Conservation (phyloP, 2,888 invertebrate species). For the Drosophila limbata region DNA sequence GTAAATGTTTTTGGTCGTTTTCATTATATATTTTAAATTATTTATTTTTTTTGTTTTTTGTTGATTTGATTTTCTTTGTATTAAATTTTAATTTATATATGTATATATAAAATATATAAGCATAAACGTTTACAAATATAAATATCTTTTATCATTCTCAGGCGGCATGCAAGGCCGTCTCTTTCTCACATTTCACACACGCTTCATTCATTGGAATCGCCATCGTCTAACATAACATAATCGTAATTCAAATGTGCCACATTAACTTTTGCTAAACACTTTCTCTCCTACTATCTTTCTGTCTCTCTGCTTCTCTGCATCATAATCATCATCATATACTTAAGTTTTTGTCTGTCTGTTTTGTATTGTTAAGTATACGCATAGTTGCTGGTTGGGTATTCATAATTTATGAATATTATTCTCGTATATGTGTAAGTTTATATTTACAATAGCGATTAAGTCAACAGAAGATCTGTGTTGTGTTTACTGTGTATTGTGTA, state of each 20-base stretch:
- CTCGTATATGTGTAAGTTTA: conserved; percentile 47
- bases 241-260: conserved; percentile 47
- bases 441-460: conserved; percentile 74
- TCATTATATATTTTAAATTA: conserved; percentile 57
- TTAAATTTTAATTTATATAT: conserved; percentile 61
- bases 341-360: conserved; percentile 27
- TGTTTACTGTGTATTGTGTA: conserved; percentile 40
- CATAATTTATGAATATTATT: conserved; percentile 42
- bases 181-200: conserved; percentile 37
- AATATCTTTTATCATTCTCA: conserved; percentile 68
- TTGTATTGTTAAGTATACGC: conserved; percentile 33
- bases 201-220: conserved; percentile 46
- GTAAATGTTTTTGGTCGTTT: conserved; percentile 51
- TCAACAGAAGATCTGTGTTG: conserved; percentile 64
- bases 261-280: conserved; percentile 64
- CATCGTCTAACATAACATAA: conserved; percentile 31
- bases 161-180: conserved; percentile 27
- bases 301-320: conserved; percentile 13
- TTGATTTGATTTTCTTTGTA: conserved; percentile 41
- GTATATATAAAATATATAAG: conserved; percentile 73
- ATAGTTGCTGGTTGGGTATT: conserved; percentile 37
- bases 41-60: conserved; percentile 46
- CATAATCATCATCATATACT: conserved; percentile 26
- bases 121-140: conserved; percentile 77
- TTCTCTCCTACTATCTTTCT: conserved; percentile 28